Conservation (phyloP, 1,140 invertebrate species). For the Agrypnia vestita region DNA sequence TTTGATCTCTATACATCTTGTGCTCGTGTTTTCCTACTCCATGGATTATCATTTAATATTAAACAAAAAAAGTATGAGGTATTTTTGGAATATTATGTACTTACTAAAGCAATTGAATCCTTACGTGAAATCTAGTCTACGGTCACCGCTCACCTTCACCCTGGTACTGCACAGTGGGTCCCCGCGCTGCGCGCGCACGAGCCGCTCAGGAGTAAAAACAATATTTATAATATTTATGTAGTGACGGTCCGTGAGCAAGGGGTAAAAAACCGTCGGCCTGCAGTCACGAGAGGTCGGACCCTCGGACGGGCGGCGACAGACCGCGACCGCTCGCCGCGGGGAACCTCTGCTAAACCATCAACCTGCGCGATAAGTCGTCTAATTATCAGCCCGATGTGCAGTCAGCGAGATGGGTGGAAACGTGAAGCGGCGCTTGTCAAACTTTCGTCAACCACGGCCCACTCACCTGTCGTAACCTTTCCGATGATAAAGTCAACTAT, state of each 20-base stretch:
- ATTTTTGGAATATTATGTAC: too few relatives aligned
- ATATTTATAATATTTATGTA: constrained; percentile 47
- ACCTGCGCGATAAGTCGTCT: constrained; percentile 5
- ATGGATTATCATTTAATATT: too few relatives aligned
- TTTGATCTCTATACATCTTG: too few relatives aligned
- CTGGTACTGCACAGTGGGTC: neutral
- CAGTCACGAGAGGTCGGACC: constrained; percentile 38
- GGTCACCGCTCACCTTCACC: too few relatives aligned
- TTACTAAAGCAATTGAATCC: too few relatives aligned
- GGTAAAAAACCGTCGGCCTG: constrained; percentile 43
- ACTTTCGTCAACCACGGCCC: too few relatives aligned
- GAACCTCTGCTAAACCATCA: constrained; percentile 1
- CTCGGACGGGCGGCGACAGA: constrained; percentile 16
- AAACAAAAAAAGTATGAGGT: too few relatives aligned
- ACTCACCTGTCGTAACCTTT: too few relatives aligned
- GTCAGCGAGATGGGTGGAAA: neutral
- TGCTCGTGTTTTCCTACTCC: too few relatives aligned
- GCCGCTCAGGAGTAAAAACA: constrained; percentile 37
- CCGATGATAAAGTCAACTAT: too few relatives aligned
- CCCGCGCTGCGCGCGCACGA: constrained; percentile 22
- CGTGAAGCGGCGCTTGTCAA: neutral
- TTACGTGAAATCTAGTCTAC: too few relatives aligned
- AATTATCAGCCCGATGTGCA: constrained; percentile 4
- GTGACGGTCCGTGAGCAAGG: constrained; percentile 47
- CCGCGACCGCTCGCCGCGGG: constrained; percentile 30